Base-by-base conservation (phyloP, 2,888 invertebrate species). In the Merodon equestris region DNA sequence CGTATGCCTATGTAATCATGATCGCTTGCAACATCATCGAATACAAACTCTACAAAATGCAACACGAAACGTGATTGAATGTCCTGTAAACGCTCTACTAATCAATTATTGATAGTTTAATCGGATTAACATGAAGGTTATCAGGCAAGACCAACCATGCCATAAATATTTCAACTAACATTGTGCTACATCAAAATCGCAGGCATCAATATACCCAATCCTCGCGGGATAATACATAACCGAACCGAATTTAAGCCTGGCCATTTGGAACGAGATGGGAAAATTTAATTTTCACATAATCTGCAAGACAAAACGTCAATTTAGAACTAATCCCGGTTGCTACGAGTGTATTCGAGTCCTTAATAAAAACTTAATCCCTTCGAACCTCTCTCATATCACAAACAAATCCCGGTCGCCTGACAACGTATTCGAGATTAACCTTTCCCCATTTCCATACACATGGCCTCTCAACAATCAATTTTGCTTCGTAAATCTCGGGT, bases 381-480 rank as follows among this genome's bases (percentile, higher is more conserved):
- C 19, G 9, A 67, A 48, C 15, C 38, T 67, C 40, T 27, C 27
- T 48, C 58, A 42, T 54, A 61, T 66, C 72, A 58, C 44, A 14
- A 51, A 45, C 34, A 60, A 58, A 67, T 73, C 61, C 56, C 34
- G 36, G 9, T 42, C 1, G 27, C 27, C 27, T 27, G 27, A 27
- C 27, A 27, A 27, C 27, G 7, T 27, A 27, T 44, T 50, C 18
- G 18, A 54, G 54, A 64, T 66, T 58, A 64, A 60, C 64, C 64
- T 44, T 27, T 27, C 27, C 27, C 7, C 48, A 54, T 44, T 45
- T 63, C 38, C 38, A 64, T 76, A 64, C 48, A 76, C 58, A 71
- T 60, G 64, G 48, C 51, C 71, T 45, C 64, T 66, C 51, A 66
- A 60, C 50, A 66, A 76, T 72, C 66, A 66, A 72, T 71, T 76